Evolutionary conservation across 2,113 vertebrate genomes (phyloP).

Genomic region (Sclerurus mexicanus): DNA sequence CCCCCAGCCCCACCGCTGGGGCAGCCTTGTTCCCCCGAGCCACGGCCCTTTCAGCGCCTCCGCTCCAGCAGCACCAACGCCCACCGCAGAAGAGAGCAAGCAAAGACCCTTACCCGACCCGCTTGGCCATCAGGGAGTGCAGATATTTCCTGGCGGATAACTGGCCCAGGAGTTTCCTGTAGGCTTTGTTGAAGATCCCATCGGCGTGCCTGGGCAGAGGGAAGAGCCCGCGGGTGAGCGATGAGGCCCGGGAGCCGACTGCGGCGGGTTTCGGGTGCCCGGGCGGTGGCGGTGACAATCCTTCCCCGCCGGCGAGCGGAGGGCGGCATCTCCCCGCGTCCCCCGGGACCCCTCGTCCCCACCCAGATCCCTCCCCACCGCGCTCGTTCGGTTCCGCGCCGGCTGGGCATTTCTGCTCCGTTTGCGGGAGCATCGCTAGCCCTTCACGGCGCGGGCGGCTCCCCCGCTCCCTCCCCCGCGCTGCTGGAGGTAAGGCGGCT

Average conservation of each 20-base stretch:
- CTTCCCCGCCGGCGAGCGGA: background rate
- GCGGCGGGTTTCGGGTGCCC: background rate
- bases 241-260: background rate
- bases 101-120: constrained; percentile 85
- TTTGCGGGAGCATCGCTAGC: background rate
- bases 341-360: background rate
- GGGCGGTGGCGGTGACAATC: background rate
- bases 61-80: background rate
- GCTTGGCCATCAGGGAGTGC: constrained; percentile 89
- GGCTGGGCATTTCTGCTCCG: background rate
- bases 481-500: constrained; percentile 33
- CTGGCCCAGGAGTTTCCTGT: constrained; percentile 91
- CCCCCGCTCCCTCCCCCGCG: background rate
- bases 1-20: background rate
- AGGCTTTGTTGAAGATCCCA: constrained; percentile 93
- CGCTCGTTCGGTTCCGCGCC: background rate
- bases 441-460: background rate
- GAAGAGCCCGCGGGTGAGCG: background rate
- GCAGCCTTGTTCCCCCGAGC: background rate
- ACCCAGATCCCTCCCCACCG: background rate
- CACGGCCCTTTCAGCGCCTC: background rate
- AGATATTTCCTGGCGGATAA: constrained; percentile 92
- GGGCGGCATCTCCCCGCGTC: background rate
- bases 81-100: background rate
- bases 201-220: constrained; percentile 82